A percentile compares a stretch with the other conserved stretches of the same genome.
Evolutionary conservation across 2,888 invertebrate genomes (phyloP).

Genomic region (Oscheius myriophilus): DNA sequence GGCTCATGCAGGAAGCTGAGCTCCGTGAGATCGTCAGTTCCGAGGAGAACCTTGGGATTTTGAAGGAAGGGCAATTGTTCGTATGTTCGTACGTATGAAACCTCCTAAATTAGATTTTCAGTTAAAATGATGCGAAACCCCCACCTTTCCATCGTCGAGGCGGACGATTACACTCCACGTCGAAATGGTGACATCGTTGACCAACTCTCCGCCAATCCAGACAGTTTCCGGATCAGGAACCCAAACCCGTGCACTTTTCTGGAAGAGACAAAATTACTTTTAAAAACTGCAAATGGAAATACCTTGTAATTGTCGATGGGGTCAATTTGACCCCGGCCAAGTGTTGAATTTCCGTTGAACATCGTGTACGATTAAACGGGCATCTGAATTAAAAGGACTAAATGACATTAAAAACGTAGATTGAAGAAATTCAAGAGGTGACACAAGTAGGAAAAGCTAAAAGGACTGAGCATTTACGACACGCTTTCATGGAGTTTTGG

Average conservation of each 20-base stretch:
- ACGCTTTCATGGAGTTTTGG: constrained; percentile 79
- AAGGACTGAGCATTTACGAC: too few species aligned
- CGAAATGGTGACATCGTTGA: constrained; percentile 57
- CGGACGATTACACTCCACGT: constrained; percentile 41
- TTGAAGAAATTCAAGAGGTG: constrained; percentile 73
- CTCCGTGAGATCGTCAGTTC: constrained; percentile 95
- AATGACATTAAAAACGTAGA: too few species aligned
- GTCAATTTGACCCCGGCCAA: constrained; percentile 62
- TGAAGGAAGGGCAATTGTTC: constrained; percentile 83
- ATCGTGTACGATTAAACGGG: constrained; percentile 47
- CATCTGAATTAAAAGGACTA: too few species aligned
- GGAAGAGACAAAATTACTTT: constrained; percentile 8
- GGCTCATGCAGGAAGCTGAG: constrained; percentile 97
- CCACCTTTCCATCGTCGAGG: constrained; percentile 72
- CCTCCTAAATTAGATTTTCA: not conserved
- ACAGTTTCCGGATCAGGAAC: constrained; percentile 62
- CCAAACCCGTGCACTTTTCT: constrained; percentile 64
- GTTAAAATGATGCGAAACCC: too few species aligned
- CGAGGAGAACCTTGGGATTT: constrained; percentile 93
- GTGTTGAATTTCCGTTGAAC: constrained; percentile 46
- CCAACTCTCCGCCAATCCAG: constrained; percentile 61
- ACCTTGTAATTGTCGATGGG: constrained; percentile 55
- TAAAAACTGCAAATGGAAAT: not conserved
- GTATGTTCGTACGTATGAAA: constrained; percentile 35
- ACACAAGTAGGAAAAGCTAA: too few species aligned